Base-by-base conservation (phyloP, 2,797 vertebrate genomes). In the Rhincodon typus region DNA sequence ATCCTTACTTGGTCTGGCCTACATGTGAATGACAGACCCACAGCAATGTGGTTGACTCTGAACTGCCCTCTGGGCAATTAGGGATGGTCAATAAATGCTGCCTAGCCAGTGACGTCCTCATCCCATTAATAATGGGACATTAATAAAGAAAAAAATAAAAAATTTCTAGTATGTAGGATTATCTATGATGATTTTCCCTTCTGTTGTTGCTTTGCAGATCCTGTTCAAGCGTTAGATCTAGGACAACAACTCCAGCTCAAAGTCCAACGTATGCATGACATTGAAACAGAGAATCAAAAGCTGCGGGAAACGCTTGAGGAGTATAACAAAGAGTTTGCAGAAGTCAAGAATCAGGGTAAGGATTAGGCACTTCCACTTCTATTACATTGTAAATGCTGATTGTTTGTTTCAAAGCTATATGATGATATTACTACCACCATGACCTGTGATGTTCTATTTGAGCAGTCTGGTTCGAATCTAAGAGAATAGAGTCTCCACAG, bases 331-430 rank as follows among this genome's bases (percentile, higher is more conserved):
- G 99, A 99, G 97, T 99, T 99, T 67, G 98, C 99, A 0, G 99
- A 99, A 97, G 99, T 99, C 97, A 99, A 99, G 97, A 99, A 99
- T 97, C 99, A 99, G 98, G 99, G 99, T 99, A 96, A 97, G 98
- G 27, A 19, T 30, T 42, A 7, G 34, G 67, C 34, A 93, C 62
- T 90, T 62, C 13, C 57, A 62, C 87, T 62, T 90, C 15, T 50
- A 10, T 66, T 38, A 67, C 17, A 67, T 38, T 69, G 38, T 93
- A 67, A 93, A 38, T 42, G 25, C 19, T 69, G 34, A 67, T 57
- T n/a, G 15, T 88, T 66, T 66, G 12, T 88, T 66, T 66, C 27
- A 90, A 66, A 1, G 53, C 5, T 1, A 0, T 66, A 69, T 67
- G 38, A 46, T 42, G n/a, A 21, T 42, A 5, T 23, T 19, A 46